These are phyloP conservation scores for Macroglossus sobrinus DNA, from an alignment of 2,113 vertebrate species.

Conservation along the genomic window DNA sequence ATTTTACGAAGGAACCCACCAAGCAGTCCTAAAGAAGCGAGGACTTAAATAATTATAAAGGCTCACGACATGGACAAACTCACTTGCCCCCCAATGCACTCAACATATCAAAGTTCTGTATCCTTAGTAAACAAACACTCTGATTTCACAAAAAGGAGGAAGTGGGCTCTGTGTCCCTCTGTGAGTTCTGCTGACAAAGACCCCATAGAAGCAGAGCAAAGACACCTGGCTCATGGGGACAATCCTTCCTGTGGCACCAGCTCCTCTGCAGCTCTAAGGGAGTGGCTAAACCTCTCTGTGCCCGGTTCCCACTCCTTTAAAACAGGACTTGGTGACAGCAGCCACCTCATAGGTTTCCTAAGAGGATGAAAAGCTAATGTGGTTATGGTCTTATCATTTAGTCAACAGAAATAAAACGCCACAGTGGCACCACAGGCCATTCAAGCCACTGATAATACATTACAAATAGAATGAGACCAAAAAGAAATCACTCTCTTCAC, in stretches of 20 bases:
- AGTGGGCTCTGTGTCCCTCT: not conserved
- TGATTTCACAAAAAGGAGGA: not conserved
- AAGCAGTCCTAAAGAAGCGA: not conserved
- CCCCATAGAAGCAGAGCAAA: not conserved
- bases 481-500: not conserved
- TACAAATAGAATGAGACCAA: not conserved
- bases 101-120: not conserved
- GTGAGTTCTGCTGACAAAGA: not conserved
- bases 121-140: not conserved
- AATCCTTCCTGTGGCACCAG: not conserved
- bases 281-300: not conserved
- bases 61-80: not conserved
- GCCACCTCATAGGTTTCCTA: not conserved
- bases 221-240: not conserved
- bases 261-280: not conserved
- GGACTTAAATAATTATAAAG: slow-evolving; percentile 1
- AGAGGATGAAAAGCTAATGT: not conserved
- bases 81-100: not conserved
- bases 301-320: not conserved
- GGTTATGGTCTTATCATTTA: not conserved
- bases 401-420: not conserved
- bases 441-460: not conserved
- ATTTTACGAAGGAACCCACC: slow-evolving; percentile 52
- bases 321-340: not conserved
- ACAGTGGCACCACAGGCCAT: not conserved